Percentiles rank a stretch among this genome's conserved stretches.
Evolutionary conservation across 2,888 invertebrate genomes (phyloP).

Genomic region (Idaea straminata): DNA sequence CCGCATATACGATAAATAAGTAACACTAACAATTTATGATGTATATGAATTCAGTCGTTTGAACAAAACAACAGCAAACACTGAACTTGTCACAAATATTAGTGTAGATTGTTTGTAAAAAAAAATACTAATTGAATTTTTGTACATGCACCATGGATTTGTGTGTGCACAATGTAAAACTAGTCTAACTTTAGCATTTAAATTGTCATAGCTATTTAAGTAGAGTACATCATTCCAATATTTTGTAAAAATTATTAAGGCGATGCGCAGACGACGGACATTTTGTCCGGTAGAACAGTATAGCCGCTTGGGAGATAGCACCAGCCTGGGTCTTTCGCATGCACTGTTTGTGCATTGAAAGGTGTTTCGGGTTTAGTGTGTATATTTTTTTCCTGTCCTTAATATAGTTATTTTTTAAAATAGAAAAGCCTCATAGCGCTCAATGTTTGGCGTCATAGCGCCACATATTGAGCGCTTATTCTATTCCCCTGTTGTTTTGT

Average conservation of each 20-base stretch:
- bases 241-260: background rate
- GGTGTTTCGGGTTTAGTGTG: too few relatives aligned
- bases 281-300: background rate
- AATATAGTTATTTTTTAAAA: too few relatives aligned
- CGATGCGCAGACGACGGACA: background rate
- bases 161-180: conserved; percentile 48
- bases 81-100: background rate
- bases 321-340: too few relatives aligned
- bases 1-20: too few relatives aligned
- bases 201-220: conserved; percentile 30
- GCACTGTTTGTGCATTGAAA: too few relatives aligned
- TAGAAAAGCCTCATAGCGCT: too few relatives aligned
- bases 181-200: conserved; percentile 53
- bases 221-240: conserved; percentile 33
- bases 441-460: too few relatives aligned
- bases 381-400: too few relatives aligned
- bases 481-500: too few relatives aligned
- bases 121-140: background rate
- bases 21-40: background rate
- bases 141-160: conserved; percentile 38
- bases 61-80: background rate
- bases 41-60: background rate
- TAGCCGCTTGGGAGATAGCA: too few relatives aligned
- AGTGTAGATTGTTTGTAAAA: background rate
- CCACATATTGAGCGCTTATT: too few relatives aligned